These are phyloP conservation scores for Matsumyia berberina DNA, from an alignment of 2,888 invertebrate species.

Conservation along the genomic window DNA sequence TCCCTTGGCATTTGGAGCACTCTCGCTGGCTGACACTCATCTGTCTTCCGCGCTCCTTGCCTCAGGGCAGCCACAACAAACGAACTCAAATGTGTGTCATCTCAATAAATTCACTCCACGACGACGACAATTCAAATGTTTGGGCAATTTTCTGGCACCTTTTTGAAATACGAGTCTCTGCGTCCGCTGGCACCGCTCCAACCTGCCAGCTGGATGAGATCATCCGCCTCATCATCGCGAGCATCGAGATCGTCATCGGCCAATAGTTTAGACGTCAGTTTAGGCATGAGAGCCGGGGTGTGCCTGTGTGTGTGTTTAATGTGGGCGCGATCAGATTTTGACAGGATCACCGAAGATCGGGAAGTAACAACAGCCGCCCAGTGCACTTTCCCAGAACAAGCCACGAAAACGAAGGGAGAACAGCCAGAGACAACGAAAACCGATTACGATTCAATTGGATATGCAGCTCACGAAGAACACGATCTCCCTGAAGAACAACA, in stretches of 20 bases:
- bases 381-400: slow-evolving; percentile 7
- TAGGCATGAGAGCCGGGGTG: slow-evolving; percentile 11
- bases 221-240: slow-evolving; percentile 44
- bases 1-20: slow-evolving; percentile 26
- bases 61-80: slow-evolving; percentile 1
- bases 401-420: neutral
- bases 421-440: slow-evolving; percentile 39
- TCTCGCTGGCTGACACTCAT: slow-evolving; percentile 26
- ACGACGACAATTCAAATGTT: slow-evolving; percentile 71
- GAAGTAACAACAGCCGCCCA: slow-evolving; percentile 22
- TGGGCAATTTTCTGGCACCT: slow-evolving; percentile 66
- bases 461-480: slow-evolving; percentile 75
- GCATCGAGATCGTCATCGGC: slow-evolving; percentile 49
- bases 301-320: slow-evolving; percentile 12
- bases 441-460: slow-evolving; percentile 75
- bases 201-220: slow-evolving; percentile 38
- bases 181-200: slow-evolving; percentile 64
- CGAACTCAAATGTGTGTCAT: slow-evolving; percentile 25
- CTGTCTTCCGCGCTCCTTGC: slow-evolving; percentile 15
- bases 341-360: slow-evolving; percentile 61
- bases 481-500: slow-evolving; percentile 62
- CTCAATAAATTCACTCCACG: slow-evolving; percentile 66
- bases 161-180: slow-evolving; percentile 59
- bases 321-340: slow-evolving; percentile 58
- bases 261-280: slow-evolving; percentile 56